Conservation (phyloP, 1,140 invertebrate genomes). For the Liolophura sinensis region DNA sequence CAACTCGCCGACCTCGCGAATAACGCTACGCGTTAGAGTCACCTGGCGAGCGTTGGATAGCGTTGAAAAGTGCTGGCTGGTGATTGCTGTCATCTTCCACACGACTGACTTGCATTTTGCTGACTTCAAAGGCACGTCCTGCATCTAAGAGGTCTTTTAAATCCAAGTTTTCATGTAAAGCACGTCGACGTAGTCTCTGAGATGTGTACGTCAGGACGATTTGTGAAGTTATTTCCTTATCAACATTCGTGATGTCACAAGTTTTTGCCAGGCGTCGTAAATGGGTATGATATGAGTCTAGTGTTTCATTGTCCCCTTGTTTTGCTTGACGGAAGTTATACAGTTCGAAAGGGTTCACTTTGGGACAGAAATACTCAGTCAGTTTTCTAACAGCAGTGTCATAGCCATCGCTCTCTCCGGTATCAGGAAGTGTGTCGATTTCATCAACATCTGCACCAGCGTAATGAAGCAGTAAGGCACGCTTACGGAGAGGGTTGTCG, state of each 20-base stretch:
- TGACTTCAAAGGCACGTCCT: no score
- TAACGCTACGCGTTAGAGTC: background rate
- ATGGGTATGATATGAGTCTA: conserved; percentile 3
- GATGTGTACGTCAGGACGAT: background rate
- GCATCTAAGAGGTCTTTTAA: background rate
- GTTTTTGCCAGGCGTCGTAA: background rate
- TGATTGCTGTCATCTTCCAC: no score
- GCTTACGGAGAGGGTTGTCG: no score
- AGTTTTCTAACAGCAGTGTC: conserved; percentile 3
- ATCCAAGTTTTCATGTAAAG: background rate
- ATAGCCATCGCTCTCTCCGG: background rate
- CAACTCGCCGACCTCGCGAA: background rate
- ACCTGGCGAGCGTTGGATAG: background rate
- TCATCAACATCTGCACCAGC: no score
- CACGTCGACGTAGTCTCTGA: background rate
- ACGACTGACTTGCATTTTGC: no score
- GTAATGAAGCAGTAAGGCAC: no score
- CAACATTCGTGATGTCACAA: no score
- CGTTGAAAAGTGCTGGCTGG: conserved; percentile 2
- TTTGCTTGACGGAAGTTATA: conserved; percentile 5
- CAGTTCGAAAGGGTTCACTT: background rate
- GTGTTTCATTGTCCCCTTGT: background rate
- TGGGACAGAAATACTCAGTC: conserved; percentile 4
- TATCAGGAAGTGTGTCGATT: conserved; percentile 3
- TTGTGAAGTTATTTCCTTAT: no score